A percentile compares a stretch with the other conserved stretches of the same genome.
These are phyloP conservation scores for Hirudo medicinalis DNA, from an alignment of 1,140 invertebrate genomes.

Conservation along the genomic window DNA sequence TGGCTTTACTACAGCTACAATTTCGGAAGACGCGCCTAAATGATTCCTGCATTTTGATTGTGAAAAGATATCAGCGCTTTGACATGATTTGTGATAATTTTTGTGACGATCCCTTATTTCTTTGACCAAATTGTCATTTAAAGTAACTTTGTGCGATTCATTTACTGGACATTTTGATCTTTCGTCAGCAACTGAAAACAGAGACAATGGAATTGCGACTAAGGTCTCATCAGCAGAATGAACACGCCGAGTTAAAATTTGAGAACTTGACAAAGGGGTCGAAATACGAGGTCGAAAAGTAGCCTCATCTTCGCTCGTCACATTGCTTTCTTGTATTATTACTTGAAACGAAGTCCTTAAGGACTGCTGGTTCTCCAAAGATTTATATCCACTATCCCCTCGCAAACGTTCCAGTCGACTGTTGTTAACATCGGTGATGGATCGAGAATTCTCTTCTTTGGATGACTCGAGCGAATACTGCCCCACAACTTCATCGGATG, in stretches of 20 bases:
- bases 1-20: neutral
- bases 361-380: slow-evolving; percentile 41
- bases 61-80: slow-evolving; percentile 33
- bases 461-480: slow-evolving; percentile 24
- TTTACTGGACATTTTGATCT: neutral
- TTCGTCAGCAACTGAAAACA: slow-evolving; percentile 11
- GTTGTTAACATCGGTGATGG: slow-evolving; percentile 36
- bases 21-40: neutral
- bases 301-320: slow-evolving; percentile 12
- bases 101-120: slow-evolving; percentile 41
- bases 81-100: slow-evolving; percentile 32
- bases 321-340: slow-evolving; percentile 4
- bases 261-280: slow-evolving; percentile 10
- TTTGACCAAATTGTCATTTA: slow-evolving; percentile 30
- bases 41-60: neutral
- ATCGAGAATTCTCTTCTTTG: slow-evolving; percentile 37
- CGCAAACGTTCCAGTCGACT: slow-evolving; percentile 41
- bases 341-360: slow-evolving; percentile 14
- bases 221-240: slow-evolving; percentile 1
- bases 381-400: slow-evolving; percentile 47
- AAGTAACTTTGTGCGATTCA: neutral
- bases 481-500: neutral
- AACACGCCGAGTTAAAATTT: neutral
- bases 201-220: neutral
- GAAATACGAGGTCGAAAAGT: neutral